Evolutionary conservation across 1,140 invertebrate species (phyloP).

Genomic region (Halesus radiatus): DNA sequence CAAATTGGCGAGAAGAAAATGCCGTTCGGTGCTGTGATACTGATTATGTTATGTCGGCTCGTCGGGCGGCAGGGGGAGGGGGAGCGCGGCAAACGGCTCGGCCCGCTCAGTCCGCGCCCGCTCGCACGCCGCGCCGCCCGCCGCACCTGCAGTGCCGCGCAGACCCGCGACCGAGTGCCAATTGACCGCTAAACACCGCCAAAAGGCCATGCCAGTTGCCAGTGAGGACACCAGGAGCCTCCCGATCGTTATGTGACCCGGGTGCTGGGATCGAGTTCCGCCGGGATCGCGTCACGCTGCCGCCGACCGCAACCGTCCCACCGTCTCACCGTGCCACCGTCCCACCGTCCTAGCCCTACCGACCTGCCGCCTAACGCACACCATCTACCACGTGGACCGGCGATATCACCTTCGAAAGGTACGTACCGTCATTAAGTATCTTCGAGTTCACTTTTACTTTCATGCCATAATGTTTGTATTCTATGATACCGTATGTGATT

Average conservation of each 20-base stretch:
- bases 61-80: constrained; percentile 30
- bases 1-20: constrained; percentile 45
- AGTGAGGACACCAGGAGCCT: constrained; percentile 15
- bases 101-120: constrained; percentile 37
- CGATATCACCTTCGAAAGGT: constrained; percentile 13
- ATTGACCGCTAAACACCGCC: constrained; percentile 26
- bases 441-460: constrained; percentile 10
- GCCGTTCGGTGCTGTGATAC: neutral
- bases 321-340: too few species aligned
- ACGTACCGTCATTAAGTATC: constrained; percentile 15
- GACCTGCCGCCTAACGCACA: neutral
- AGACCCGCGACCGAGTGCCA: constrained; percentile 5
- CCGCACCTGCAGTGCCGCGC: constrained; percentile 22
- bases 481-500: too few species aligned
- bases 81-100: constrained; percentile 24
- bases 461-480: neutral
- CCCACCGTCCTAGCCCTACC: too few species aligned
- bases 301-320: neutral
- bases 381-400: constrained; percentile 16
- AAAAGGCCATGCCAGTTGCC: too few species aligned
- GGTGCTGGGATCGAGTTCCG: constrained; percentile 33
- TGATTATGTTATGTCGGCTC: neutral
- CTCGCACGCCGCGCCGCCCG: constrained; percentile 33
- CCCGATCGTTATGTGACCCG: constrained; percentile 41
- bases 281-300: constrained; percentile 10